phyloP scores from a whole-genome alignment of 2,888 invertebrate species.

The Parapristionchus giblindavisi region DNA sequence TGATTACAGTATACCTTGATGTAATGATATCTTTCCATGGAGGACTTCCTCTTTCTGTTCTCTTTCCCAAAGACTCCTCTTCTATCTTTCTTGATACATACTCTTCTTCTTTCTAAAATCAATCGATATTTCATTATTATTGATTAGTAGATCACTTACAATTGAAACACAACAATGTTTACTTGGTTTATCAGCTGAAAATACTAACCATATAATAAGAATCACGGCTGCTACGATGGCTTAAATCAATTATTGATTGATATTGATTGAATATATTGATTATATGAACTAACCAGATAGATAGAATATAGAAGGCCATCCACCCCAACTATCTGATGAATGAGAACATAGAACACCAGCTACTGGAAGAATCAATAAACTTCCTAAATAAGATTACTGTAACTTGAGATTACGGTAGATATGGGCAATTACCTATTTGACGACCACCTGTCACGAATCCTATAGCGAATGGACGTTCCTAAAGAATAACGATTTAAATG shows the following conservation, averaged over 20 bases:
- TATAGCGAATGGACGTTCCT: constrained; percentile 66
- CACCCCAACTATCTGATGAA: constrained; percentile 48
- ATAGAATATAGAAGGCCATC: constrained; percentile 66
- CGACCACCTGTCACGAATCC: constrained; percentile 67
- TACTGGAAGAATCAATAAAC: constrained; percentile 63
- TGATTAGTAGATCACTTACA: constrained; percentile 23
- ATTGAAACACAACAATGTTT: constrained; percentile 64
- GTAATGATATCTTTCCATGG: constrained; percentile 61
- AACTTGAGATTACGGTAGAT: too few species aligned
- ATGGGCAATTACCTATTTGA: constrained; percentile 57
- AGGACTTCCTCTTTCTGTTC: constrained; percentile 55
- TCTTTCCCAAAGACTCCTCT: constrained; percentile 63
- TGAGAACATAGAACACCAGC: constrained; percentile 62
- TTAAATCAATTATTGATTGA: constrained; percentile 1
- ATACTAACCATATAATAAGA: constrained; percentile 61
- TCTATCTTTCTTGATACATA: constrained; percentile 64
- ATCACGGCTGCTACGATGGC: constrained; percentile 45
- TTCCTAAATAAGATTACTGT: constrained; percentile 47
- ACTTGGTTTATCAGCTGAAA: constrained; percentile 67
- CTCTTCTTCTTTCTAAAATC: constrained; percentile 54
- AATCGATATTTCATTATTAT: constrained; percentile 15
- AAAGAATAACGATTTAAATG: constrained; percentile 6
- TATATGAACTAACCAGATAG: constrained; percentile 49
- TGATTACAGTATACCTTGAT: constrained; percentile 16
- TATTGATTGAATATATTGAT: background rate